Percentiles rank a stretch among this genome's conserved stretches.
These are phyloP conservation scores for Onychostoma macrolepis DNA, from an alignment of 2,113 vertebrate species.

Conservation along the genomic window DNA sequence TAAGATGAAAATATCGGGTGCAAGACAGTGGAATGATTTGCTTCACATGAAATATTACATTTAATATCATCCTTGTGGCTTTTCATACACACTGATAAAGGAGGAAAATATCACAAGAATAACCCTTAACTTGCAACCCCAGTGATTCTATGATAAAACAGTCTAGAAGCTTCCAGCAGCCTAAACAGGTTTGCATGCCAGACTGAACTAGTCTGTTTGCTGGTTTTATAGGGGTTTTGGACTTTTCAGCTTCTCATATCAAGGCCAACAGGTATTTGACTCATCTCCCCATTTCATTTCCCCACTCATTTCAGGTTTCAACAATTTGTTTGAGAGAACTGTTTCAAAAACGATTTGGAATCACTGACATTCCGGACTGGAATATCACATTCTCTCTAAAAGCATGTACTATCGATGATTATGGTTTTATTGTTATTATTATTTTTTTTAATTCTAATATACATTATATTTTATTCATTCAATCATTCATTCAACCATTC, in stretches of 20 bases:
- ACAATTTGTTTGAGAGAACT: too few species aligned
- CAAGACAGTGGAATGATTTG: conserved; percentile 36
- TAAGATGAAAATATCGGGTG: conserved; percentile 28
- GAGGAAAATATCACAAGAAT: background rate
- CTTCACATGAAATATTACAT: conserved; percentile 10
- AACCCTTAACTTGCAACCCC: background rate
- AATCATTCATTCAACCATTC: too few species aligned
- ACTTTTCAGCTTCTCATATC: background rate
- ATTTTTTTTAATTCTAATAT: too few species aligned
- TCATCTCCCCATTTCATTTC: background rate
- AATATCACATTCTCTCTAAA: background rate
- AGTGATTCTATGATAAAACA: background rate
- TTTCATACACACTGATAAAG: background rate
- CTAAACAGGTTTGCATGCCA: background rate
- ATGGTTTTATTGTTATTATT: background rate
- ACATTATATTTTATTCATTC: too few species aligned
- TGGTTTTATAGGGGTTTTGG: background rate
- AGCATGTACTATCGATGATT: background rate
- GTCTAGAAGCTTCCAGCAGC: background rate
- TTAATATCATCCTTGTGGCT: background rate
- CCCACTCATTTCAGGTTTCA: too few species aligned
- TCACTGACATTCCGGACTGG: background rate
- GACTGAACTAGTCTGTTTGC: background rate
- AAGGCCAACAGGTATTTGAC: background rate
- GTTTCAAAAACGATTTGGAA: too few species aligned